A percentile compares a stretch with the other conserved stretches of the same genome.
Conservation (phyloP, 2,888 invertebrate genomes). For the Thecocarcelia acutangulata region DNA sequence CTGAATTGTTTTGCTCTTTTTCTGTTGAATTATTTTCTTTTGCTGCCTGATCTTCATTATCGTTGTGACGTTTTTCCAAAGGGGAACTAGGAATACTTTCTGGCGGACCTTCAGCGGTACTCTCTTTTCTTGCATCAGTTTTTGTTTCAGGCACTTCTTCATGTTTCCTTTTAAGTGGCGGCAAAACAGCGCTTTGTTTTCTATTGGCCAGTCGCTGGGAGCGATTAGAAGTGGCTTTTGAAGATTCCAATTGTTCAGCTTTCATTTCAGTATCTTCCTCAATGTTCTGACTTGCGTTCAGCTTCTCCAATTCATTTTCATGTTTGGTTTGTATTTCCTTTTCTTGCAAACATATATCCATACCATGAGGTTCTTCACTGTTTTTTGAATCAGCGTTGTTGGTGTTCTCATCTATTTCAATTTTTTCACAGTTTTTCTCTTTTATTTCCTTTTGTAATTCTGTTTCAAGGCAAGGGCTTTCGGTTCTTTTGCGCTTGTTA, state of each 20-base stretch:
- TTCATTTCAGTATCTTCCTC: slow-evolving; percentile 39
- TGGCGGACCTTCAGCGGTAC: neutral
- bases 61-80: slow-evolving; percentile 25
- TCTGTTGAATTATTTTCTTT: slow-evolving; percentile 36
- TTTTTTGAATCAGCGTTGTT: neutral
- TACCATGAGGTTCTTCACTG: slow-evolving; percentile 6
- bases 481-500: slow-evolving; percentile 63
- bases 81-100: slow-evolving; percentile 16
- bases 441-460: slow-evolving; percentile 4
- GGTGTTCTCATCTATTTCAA: neutral
- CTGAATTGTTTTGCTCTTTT: slow-evolving; percentile 12
- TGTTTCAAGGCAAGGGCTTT: slow-evolving; percentile 33
- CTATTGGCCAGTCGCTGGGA: slow-evolving; percentile 76
- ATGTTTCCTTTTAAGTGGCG: slow-evolving; percentile 61
- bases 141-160: slow-evolving; percentile 59
- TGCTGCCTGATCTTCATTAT: slow-evolving; percentile 78
- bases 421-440: slow-evolving; percentile 20
- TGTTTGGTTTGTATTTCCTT: slow-evolving; percentile 43
- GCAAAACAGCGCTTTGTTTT: slow-evolving; percentile 70
- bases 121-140: slow-evolving; percentile 50
- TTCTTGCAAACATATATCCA: slow-evolving; percentile 44
- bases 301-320: slow-evolving; percentile 46
- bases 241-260: slow-evolving; percentile 43
- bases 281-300: slow-evolving; percentile 27
- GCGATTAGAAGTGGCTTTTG: slow-evolving; percentile 72